Conservation (phyloP, 2,888 invertebrate genomes). For the Adelphocoris suturalis region DNA sequence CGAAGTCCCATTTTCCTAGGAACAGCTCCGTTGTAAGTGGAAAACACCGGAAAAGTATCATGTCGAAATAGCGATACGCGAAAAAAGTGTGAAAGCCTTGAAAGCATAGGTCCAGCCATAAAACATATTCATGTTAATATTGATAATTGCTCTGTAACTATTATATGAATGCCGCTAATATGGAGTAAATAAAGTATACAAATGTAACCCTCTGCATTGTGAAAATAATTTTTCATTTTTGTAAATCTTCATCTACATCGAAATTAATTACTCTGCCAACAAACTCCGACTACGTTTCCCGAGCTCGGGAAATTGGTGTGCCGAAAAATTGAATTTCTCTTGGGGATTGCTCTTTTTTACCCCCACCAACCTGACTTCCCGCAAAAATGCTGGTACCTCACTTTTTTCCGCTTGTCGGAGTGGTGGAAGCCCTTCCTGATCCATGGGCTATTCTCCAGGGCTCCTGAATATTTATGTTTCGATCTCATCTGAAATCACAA, state of each 20-base stretch:
- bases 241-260: not conserved
- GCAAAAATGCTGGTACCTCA: constrained; percentile 49
- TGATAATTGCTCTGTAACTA: too few species aligned
- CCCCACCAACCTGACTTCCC: constrained; percentile 47
- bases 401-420: constrained; percentile 24
- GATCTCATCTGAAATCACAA: constrained; percentile 70
- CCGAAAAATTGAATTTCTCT: constrained; percentile 61
- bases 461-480: constrained; percentile 67
- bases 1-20: too few species aligned
- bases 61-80: too few species aligned
- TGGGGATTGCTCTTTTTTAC: constrained; percentile 40
- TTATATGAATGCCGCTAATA: too few species aligned
- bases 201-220: too few species aligned
- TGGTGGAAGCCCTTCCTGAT: constrained; percentile 38
- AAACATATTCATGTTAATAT: too few species aligned
- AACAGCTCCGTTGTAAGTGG: too few species aligned
- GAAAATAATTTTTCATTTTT: too few species aligned
- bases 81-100: too few species aligned
- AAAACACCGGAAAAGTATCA: too few species aligned
- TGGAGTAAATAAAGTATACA: too few species aligned
- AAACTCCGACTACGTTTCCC: not conserved
- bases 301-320: constrained; percentile 41
- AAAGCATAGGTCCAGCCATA: too few species aligned
- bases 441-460: constrained; percentile 63
- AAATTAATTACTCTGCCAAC: constrained; percentile 1